Base-by-base conservation (phyloP, 2,113 vertebrate species). In the Equus przewalskii region DNA sequence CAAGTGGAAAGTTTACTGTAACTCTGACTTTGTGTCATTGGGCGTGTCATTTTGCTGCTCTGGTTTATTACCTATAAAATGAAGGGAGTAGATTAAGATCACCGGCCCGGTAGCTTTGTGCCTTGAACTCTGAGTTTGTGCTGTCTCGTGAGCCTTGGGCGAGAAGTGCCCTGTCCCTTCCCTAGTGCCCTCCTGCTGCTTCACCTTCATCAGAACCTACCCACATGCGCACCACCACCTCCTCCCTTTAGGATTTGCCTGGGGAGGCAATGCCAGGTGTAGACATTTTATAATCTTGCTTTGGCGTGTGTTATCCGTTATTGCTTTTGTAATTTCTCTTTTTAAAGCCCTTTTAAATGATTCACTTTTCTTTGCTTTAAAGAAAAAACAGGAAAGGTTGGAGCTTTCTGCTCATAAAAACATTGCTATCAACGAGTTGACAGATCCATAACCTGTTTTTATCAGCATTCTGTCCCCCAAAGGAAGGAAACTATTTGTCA, bases 331-430 rank as follows among this genome's bases (percentile, higher is more conserved):
- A 80, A 64, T 89, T 51, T 84, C 44, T 87, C 75, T 46, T 72
- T 67, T 84, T 69, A 82, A 93, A 96, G 44, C n/a, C 70, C 58
- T 49, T 83, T 87, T 94, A 83, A 46, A 54, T 49, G 56, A 73
- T 86, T 82, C 56, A 28, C 33, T 28, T 89, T 60, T 30, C 96
- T 96, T 84, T 97, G 33, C 94, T 97, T 96, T 97, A 97, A 92
- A 69, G 30, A 97, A 91, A 98, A 98, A 98, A 97, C 98, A 98
- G 98, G 98, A 99, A 99, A 98, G 98, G 97, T 97, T 96, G 97
- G 87, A 22, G 69, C 85, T 99, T 99, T 98, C 98, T 98, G 98
- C 86, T 91, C 56, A 16, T 96, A 92, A 90, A 98, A 98, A 97
- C 96, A 97, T 84, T 62, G 46, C 97, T 96, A 79, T 85, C 80